Evolutionary conservation across 2,888 invertebrate species (phyloP).

Genomic region (Lasioglossum malachurum): DNA sequence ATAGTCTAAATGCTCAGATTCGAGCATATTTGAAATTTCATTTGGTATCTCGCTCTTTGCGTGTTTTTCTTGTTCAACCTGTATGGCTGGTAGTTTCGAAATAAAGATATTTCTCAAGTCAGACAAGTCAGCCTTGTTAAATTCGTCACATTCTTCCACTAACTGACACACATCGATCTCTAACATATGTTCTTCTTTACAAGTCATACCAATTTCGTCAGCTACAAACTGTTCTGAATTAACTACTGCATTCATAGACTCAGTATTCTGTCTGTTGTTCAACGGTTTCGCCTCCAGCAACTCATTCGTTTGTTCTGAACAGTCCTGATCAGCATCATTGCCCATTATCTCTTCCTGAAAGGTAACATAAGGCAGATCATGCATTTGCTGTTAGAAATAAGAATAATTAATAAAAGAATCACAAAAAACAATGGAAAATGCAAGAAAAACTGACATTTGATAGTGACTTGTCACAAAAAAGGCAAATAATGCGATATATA

Average conservation of each 20-base stretch:
- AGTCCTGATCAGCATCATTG: constrained; percentile 34
- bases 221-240: constrained; percentile 25
- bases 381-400: neutral
- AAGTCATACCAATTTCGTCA: constrained; percentile 18
- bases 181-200: constrained; percentile 29
- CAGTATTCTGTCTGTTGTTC: constrained; percentile 8
- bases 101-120: constrained; percentile 45
- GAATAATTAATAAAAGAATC: neutral
- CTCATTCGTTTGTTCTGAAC: constrained; percentile 11
- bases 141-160: constrained; percentile 33
- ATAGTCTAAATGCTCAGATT: constrained; percentile 66
- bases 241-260: neutral
- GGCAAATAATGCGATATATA: too few relatives aligned
- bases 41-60: constrained; percentile 63
- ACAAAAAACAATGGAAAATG: neutral
- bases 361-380: constrained; percentile 21
- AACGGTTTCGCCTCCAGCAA: constrained; percentile 19
- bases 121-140: constrained; percentile 34
- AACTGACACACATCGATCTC: constrained; percentile 52
- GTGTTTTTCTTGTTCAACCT: constrained; percentile 23
- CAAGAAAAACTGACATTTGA: neutral
- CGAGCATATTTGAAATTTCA: constrained; percentile 64
- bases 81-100: constrained; percentile 40
- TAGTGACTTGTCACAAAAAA: neutral
- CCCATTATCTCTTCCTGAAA: constrained; percentile 51